Evolutionary conservation across 2,113 vertebrate species (phyloP).

Genomic region (Coracopsis vasa): DNA sequence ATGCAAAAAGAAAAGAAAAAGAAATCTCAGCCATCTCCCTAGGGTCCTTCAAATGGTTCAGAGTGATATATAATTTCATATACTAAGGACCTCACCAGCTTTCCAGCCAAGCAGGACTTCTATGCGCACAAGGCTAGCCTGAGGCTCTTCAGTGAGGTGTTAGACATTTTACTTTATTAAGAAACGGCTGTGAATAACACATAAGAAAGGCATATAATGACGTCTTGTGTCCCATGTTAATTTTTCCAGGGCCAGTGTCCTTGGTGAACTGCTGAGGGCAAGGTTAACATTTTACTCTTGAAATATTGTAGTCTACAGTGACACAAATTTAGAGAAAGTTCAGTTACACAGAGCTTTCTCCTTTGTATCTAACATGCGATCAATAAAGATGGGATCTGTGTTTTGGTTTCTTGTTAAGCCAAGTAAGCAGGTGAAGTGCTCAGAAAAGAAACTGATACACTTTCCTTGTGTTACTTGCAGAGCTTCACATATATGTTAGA

Average conservation of each 20-base stretch:
- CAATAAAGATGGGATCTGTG: slow-evolving; percentile 8
- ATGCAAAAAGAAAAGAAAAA: not conserved
- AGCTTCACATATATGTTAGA: not conserved
- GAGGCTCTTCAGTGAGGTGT: not conserved
- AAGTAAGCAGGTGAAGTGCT: slow-evolving; percentile 35
- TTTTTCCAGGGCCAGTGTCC: not conserved
- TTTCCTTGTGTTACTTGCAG: not conserved
- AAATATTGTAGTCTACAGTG: not conserved
- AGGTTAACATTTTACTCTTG: not conserved
- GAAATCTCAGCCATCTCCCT: not conserved
- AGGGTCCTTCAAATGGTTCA: not conserved
- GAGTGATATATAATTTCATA: not conserved
- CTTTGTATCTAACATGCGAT: not conserved
- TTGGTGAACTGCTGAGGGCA: not conserved
- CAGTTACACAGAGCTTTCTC: not conserved
- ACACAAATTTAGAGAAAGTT: not conserved
- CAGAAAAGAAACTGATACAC: not conserved
- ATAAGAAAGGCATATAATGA: not conserved
- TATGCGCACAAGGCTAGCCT: not conserved
- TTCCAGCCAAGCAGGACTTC: not conserved
- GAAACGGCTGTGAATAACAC: not conserved
- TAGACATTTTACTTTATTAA: not conserved
- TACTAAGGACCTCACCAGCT: not conserved
- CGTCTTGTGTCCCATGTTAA: not conserved
- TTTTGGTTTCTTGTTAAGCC: slow-evolving; percentile 57